phyloP scores from a whole-genome alignment of 2,797 vertebrate genomes.

The Tiaroga cobitis region DNA sequence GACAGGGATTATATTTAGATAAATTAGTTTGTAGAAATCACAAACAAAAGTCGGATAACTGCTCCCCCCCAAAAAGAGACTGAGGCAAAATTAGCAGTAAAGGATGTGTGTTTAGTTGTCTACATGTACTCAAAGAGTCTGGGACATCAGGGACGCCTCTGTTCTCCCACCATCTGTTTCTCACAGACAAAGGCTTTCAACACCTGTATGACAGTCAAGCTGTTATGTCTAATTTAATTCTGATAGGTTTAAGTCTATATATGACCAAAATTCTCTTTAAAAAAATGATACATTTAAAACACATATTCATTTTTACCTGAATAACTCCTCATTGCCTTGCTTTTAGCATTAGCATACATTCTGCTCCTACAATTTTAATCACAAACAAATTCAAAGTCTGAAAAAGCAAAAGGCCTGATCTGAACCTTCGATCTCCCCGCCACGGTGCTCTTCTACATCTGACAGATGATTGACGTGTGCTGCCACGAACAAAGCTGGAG shows the following conservation, averaged over 20 bases:
- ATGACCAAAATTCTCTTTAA: background rate
- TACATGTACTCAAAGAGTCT: background rate
- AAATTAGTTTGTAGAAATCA: slow-evolving; percentile 19
- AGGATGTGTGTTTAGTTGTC: background rate
- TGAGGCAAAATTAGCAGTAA: too few relatives aligned
- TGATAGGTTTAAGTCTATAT: background rate
- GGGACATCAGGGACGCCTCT: background rate
- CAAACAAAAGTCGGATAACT: background rate
- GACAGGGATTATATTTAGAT: slow-evolving; percentile 5
- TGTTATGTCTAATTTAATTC: background rate
- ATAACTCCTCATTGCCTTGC: background rate
- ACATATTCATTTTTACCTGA: background rate
- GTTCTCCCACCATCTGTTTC: slow-evolving; percentile 68
- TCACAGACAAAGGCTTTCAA: slow-evolving; percentile 35
- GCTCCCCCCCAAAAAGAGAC: background rate
- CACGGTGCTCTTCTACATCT: background rate
- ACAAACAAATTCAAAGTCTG: slow-evolving; percentile 14
- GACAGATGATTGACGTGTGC: slow-evolving; percentile 18
- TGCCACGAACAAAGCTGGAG: slow-evolving; percentile 12
- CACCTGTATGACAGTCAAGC: slow-evolving; percentile 62
- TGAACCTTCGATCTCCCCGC: slow-evolving; percentile 7
- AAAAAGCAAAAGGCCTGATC: slow-evolving; percentile 5
- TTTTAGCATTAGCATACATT: slow-evolving; percentile 1
- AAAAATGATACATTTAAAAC: background rate
- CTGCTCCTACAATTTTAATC: background rate